A percentile compares a stretch with the other conserved stretches of the same genome.
Conservation (phyloP, 1,140 invertebrate species). For the Bombus picipes region DNA sequence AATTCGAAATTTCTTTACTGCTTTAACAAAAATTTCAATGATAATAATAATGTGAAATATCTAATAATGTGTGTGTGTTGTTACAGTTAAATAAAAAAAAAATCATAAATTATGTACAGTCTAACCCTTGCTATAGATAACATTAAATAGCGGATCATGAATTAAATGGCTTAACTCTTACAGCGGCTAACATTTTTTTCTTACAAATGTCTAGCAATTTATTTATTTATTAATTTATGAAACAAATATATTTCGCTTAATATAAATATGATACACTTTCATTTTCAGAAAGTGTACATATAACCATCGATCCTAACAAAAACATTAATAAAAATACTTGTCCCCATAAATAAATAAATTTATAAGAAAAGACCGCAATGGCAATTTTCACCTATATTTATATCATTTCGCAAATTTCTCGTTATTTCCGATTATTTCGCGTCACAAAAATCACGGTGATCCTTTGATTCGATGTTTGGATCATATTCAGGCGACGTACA, state of each 20-base stretch:
- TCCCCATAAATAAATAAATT: not conserved
- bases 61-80: no score
- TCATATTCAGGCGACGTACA: not conserved
- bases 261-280: no score
- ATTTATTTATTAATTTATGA: no score
- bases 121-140: not conserved
- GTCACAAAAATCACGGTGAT: not conserved
- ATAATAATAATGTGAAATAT: no score
- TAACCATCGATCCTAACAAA: no score
- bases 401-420: not conserved
- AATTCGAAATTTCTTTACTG: not conserved
- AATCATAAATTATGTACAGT: no score
- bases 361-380: not conserved
- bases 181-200: not conserved
- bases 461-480: not conserved
- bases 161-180: not conserved
- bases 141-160: not conserved
- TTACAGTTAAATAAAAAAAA: no score
- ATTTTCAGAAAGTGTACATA: no score
- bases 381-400: not conserved
- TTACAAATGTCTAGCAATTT: no score
- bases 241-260: no score
- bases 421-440: not conserved
- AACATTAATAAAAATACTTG: no score
- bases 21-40: not conserved